These are phyloP conservation scores for Meteorus colon DNA, from an alignment of 2,888 invertebrate species.

Conservation along the genomic window DNA sequence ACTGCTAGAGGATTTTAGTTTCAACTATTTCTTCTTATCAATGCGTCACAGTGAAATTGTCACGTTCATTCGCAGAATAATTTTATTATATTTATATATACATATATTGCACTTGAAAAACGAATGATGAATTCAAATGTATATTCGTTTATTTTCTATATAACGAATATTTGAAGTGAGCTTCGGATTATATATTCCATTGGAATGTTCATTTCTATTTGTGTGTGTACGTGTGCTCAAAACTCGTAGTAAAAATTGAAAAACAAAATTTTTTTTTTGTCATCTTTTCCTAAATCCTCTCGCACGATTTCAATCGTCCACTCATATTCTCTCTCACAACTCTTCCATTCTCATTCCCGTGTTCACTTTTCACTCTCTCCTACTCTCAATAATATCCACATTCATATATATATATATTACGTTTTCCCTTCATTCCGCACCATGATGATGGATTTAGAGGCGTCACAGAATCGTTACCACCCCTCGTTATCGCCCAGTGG, in stretches of 20 bases:
- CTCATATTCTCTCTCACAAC: constrained; percentile 2
- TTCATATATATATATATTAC: background rate
- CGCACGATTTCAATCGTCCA: constrained; percentile 10
- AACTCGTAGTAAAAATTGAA: background rate
- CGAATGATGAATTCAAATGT: background rate
- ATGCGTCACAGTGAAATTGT: constrained; percentile 4
- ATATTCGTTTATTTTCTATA: background rate
- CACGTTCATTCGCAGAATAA: constrained; percentile 1
- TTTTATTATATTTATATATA: background rate
- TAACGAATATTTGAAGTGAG: background rate
- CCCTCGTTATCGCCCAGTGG: constrained; percentile 49
- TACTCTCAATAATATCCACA: background rate
- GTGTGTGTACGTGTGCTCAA: background rate
- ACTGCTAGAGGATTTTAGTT: constrained; percentile 50
- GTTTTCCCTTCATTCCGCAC: constrained; percentile 11
- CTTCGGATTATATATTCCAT: background rate
- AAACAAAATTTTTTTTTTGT: background rate
- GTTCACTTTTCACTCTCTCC: background rate
- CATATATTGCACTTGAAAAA: background rate
- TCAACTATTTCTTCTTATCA: constrained; percentile 24
- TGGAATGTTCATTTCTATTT: background rate
- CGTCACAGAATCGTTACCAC: constrained; percentile 51
- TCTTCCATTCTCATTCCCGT: background rate
- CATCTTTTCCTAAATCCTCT: constrained; percentile 6
- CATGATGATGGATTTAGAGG: constrained; percentile 53